These are phyloP conservation scores for Antheraea yamamai DNA, from an alignment of 2,888 invertebrate species.

Conservation along the genomic window DNA sequence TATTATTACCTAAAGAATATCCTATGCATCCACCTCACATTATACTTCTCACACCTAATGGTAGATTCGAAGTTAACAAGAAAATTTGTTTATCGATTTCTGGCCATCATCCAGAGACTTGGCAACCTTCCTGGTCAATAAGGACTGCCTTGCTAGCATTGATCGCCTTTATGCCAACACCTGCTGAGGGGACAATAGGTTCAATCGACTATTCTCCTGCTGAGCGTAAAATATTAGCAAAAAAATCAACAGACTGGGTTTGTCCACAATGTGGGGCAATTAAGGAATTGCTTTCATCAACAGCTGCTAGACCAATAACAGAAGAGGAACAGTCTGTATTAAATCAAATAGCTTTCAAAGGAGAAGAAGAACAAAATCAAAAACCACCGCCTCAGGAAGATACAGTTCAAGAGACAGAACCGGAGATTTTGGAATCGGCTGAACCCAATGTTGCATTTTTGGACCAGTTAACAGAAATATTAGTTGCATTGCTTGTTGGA, in stretches of 20 bases:
- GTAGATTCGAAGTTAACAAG: constrained; percentile 95
- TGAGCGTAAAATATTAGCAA: constrained; percentile 90
- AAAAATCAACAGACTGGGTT: constrained; percentile 82
- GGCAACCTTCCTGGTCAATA: constrained; percentile 99
- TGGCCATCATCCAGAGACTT: constrained; percentile 98
- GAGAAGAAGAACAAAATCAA: constrained; percentile 68
- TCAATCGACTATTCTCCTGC: constrained; percentile 93
- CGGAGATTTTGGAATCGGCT: constrained; percentile 63
- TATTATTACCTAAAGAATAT: constrained; percentile 95
- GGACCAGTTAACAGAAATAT: constrained; percentile 70
- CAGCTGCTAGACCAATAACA: constrained; percentile 74
- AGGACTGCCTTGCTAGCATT: constrained; percentile 95
- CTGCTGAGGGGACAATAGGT: constrained; percentile 94
- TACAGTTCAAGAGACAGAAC: constrained; percentile 54
- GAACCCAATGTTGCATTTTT: constrained; percentile 65
- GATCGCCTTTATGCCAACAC: constrained; percentile 97
- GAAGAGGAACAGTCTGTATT: constrained; percentile 75
- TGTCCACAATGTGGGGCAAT: constrained; percentile 73
- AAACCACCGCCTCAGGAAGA: constrained; percentile 57
- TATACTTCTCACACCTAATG: constrained; percentile 95
- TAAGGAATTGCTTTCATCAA: constrained; percentile 64
- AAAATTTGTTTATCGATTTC: constrained; percentile 98
- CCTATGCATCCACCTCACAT: constrained; percentile 99
- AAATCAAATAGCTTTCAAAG: constrained; percentile 78
- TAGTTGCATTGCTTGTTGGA: constrained; percentile 70